phyloP scores from a whole-genome alignment of 2,113 vertebrate species.

The Nicator chloris region DNA sequence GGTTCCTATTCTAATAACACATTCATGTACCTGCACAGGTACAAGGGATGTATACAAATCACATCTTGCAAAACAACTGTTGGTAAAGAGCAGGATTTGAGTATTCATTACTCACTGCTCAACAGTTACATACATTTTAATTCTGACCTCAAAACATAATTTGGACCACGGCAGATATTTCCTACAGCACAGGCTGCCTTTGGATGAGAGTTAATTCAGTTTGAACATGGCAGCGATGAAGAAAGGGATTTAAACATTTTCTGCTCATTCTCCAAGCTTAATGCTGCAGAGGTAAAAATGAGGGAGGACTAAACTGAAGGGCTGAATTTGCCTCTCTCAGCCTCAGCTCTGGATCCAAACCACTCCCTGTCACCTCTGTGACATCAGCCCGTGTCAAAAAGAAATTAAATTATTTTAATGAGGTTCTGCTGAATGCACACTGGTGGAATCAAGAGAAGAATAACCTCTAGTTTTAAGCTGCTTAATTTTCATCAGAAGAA shows the following conservation, averaged over 20 bases:
- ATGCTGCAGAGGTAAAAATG: background rate
- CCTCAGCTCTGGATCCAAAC: background rate
- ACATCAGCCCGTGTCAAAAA: background rate
- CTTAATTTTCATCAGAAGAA: background rate
- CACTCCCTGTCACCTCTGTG: background rate
- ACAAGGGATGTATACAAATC: slow-evolving; percentile 18
- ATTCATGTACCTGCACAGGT: background rate
- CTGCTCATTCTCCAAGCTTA: background rate
- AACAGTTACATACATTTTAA: slow-evolving; percentile 25
- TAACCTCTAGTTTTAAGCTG: background rate
- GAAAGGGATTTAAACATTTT: slow-evolving; percentile 13
- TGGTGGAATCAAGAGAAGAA: background rate
- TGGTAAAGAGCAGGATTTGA: background rate
- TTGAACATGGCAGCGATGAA: background rate
- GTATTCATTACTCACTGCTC: background rate
- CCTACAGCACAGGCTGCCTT: background rate
- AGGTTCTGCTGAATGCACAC: background rate
- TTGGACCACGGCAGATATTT: background rate
- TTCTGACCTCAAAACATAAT: slow-evolving; percentile 11
- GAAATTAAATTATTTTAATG: background rate
- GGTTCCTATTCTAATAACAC: background rate
- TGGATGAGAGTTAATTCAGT: background rate
- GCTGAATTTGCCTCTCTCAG: background rate
- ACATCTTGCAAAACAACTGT: background rate
- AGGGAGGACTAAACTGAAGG: background rate